Evolutionary conservation across 1,140 invertebrate species (phyloP), one percentile per base, ranked within the genome.

Genomic region (Drosophila bipectinata): DNA sequence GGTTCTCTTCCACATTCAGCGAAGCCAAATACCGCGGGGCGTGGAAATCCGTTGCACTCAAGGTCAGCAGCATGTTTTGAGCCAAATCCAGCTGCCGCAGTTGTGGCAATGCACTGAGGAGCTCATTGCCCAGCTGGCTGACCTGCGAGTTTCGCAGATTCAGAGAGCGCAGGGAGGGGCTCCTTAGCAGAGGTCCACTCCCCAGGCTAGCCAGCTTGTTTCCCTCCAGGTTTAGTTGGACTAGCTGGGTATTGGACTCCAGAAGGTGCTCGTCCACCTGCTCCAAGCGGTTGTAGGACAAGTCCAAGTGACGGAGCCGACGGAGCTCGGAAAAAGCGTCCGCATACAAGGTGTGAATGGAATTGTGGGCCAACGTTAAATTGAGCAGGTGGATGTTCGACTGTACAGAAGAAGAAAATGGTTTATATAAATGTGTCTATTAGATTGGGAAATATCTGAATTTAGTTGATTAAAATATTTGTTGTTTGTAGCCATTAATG

Each of bases 221-320:
- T 37, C 82, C 88, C 34, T 79, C 85, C 18, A 92, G 77, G 67
- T 88, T 89, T 5, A 92, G 60, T 7, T 75, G 56, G 0, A 63
- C 48, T 7, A 92, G 45, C 47, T 80, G 67, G 7, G 47, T 7
- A 52, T 91, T 91, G 0, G 72, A 39, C 30, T 91, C 90, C 47
- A 92, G 74, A 14, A 92, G 51, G 41, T 90, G 68, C 15, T 81
- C 78, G 47, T 92, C 91, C 4, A 92, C 32, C 28, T 79, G 77
- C 59, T 92, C 91, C 37, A 92, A 30, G 10, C 91, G 88, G 67
- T 92, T 92, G 37, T 89, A 77, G 5, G 91, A 91, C 9, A 92
- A 76, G 72, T 91, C 90, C 26, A 92, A 18, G 1, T 72, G 66
- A 3, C 74, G 72, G 9, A 92, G 59, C 4, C 68, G 71, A 3